Evolutionary conservation across 1,140 invertebrate genomes (phyloP).

Genomic region (Holcopasites calliopsidis): DNA sequence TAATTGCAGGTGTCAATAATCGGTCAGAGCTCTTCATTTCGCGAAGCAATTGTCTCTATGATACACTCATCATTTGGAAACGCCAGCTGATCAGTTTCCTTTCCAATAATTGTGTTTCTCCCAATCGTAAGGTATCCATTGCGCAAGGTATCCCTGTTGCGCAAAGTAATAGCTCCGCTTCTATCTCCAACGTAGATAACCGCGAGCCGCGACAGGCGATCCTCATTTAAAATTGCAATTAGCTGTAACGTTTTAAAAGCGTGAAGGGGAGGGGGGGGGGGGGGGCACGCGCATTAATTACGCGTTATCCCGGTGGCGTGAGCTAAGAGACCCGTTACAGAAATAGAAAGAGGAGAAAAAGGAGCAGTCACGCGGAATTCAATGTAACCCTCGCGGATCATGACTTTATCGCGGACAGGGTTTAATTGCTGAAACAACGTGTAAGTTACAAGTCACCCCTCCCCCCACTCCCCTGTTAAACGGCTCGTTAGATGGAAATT

Average conservation of each 20-base stretch:
- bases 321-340: no score
- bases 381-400: background rate
- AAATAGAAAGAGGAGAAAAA: background rate
- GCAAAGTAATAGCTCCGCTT: constrained; percentile 1
- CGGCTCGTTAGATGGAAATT: constrained; percentile 41
- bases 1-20: no score
- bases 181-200: constrained; percentile 3
- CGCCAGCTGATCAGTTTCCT: no score
- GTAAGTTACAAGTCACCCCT: constrained; percentile 9
- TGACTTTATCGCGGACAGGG: background rate
- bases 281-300: no score
- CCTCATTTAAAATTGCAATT: background rate
- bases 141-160: no score
- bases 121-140: no score
- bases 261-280: background rate
- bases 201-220: constrained; percentile 10
- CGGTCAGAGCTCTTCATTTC: no score
- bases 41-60: background rate
- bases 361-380: background rate
- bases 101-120: no score
- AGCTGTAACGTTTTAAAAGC: background rate
- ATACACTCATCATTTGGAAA: no score
- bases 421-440: constrained; percentile 32
- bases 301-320: background rate
- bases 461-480: constrained; percentile 18